Base-by-base conservation (phyloP, 2,113 vertebrate genomes). In the Ovis canadensis region DNA sequence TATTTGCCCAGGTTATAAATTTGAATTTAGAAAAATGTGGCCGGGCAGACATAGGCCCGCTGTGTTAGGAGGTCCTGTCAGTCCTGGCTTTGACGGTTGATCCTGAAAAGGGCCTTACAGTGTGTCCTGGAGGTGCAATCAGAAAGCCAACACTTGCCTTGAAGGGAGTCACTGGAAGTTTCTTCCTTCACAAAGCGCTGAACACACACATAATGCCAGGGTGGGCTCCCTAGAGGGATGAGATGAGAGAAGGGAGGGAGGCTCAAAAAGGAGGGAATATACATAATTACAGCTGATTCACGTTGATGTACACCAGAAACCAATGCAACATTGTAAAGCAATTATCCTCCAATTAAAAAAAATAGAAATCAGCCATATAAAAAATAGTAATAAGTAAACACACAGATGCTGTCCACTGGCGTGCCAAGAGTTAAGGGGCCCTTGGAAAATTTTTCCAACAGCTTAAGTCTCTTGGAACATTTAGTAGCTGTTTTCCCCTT, bases 1-100 rank as follows among this genome's bases (percentile, higher is more conserved):
- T 94, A 97, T 96, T 98, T 96, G 74, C 54, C 31, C 21, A 3
- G 40, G 40, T 91, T 88, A 50, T 78, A 71, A 62, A 88, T 97
- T 62, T 92, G 81, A 78, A 85, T 97, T 88, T 97, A 85, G 67
- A 90, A 96, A 91, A 50, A 54, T 13, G 33, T 0, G 21, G 62
- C 71, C 2, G 1, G 50, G 67, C 13, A 89, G 74, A 82, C 88
- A 90, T 0, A 89, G 48, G 19, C 10, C 23, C 19, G 1, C 85
- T 60, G 54, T 96, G 45, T 52, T 48, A 6, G 9, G 31, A 64
- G n/a, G 90, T 15, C 50, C 50, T 2, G 1, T 12, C 50, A 11
- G 9, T 27, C 31, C 40, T 14, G 5, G 88, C 50, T 67, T 86
- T 43, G 71, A 91, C 0, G 0, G 57, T 14, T 50, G 62, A 77